Evolutionary conservation across 2,888 invertebrate species (phyloP), one percentile per base, ranked within the genome.

Genomic region (Sarcophaga carnaria): DNA sequence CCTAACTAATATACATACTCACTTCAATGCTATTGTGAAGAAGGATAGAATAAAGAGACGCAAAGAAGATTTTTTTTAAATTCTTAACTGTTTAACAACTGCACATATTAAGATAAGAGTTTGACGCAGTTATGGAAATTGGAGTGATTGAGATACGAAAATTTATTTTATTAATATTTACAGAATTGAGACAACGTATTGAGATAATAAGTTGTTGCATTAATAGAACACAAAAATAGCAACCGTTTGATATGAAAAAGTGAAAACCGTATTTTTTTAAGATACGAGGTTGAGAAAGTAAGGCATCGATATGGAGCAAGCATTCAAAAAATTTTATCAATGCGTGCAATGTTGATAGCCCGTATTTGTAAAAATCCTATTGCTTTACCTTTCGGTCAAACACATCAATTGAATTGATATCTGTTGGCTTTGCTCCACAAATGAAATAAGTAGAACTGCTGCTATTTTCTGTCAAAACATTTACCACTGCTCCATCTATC

Each of bases 1-100:
- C 14, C 17, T 67, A 67, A 67, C 37, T 14, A 67, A 67, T 37
- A 22, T 70, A 54, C 70, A 70, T 49, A 70, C 25, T 60, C 71
- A 71, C 59, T 71, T 71, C 71, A 71, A 71, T 71, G 60, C 60
- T 71, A 71, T 71, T 60, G 71, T 60, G 60, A 71, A 71, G 71
- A 71, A 71, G 60, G 60, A 71, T 60, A 71, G 59, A 71, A 71
- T 71, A 71, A 71, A 71, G 71, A 71, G 71, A 60, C n/a, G 60
- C 49, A 67, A 59, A 54, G 25, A 59, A 54, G 25, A 25, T 25
- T 25, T 25, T 25, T 25, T 25, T 25, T 25, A 25, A 25, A 25
- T 25, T 25, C 25, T 59, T 37, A 47, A 47, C 63, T 49, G 25
- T 20, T 22, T 22, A 22, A 22, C 22, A 22, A 22, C 22, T 22